phyloP scores from a whole-genome alignment of 2,888 invertebrate species.

The Drosophila niveifrons region DNA sequence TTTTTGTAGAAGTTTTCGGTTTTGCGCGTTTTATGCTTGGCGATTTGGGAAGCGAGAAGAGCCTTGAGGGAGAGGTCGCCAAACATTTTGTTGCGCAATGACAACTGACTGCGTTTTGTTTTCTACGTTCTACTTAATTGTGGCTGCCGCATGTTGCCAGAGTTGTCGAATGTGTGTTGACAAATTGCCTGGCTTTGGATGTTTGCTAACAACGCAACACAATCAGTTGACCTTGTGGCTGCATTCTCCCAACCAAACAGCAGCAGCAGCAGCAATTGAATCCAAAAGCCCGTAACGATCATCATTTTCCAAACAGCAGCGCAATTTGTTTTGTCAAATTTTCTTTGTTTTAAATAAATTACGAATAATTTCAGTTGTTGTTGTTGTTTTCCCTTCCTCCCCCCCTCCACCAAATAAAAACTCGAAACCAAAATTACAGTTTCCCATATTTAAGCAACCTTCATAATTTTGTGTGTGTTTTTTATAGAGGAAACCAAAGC shows the following conservation, averaged over 20 bases:
- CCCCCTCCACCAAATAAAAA: no score
- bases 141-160: no score
- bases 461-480: conserved; percentile 24
- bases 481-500: conserved; percentile 23
- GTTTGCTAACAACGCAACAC: conserved; percentile 42
- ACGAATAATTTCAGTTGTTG: conserved; percentile 54
- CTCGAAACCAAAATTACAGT: conserved; percentile 52
- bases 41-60: no score
- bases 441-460: conserved; percentile 72
- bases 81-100: no score
- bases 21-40: no score
- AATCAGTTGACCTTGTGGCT: conserved; percentile 65
- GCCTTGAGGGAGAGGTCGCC: no score
- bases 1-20: no score
- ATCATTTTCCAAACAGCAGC: conserved; percentile 60
- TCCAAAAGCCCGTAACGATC: conserved; percentile 44
- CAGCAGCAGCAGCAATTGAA: conserved; percentile 22
- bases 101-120: conserved; percentile 6
- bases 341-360: conserved; percentile 74
- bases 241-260: conserved; percentile 51
- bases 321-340: conserved; percentile 70
- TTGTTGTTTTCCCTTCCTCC: conserved; percentile 23
- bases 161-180: conserved; percentile 48
- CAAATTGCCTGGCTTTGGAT: conserved; percentile 65
- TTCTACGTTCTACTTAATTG: conserved; percentile 11